Evolutionary conservation across 2,888 invertebrate species (phyloP).

Genomic region (Pristionchus maxplancki): DNA sequence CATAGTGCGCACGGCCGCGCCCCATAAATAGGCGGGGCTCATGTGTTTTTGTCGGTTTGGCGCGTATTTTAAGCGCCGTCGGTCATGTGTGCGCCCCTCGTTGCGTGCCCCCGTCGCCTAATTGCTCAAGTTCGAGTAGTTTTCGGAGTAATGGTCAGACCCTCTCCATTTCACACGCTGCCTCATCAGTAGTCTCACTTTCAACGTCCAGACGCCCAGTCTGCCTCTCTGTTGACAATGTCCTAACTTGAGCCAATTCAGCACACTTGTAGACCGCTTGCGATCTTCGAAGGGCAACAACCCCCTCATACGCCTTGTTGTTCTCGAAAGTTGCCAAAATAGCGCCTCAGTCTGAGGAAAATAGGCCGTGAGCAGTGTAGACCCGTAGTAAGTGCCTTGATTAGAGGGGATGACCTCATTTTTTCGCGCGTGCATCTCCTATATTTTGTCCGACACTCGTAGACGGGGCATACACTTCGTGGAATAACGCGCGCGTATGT

Average conservation of each 20-base stretch:
- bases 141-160: neutral
- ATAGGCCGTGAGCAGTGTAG: neutral
- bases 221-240: neutral
- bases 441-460: neutral
- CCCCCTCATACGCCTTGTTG: conserved; percentile 1
- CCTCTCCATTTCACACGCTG: neutral
- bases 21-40: conserved; percentile 29
- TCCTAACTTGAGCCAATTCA: neutral
- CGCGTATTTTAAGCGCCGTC: neutral
- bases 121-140: conserved; percentile 5
- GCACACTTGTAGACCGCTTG: neutral
- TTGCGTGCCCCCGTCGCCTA: neutral
- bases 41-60: neutral
- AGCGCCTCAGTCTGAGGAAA: neutral
- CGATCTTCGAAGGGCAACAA: neutral
- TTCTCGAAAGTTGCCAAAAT: neutral
- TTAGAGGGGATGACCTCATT: neutral
- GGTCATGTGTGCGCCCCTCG: neutral
- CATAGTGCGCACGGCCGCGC: neutral
- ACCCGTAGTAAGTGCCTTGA: neutral
- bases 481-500: neutral
- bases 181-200: neutral
- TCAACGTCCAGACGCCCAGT: neutral
- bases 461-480: neutral
- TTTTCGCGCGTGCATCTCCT: neutral